phyloP scores from a whole-genome alignment of 2,797 vertebrate genomes.

The Notolepis coatsorum region DNA sequence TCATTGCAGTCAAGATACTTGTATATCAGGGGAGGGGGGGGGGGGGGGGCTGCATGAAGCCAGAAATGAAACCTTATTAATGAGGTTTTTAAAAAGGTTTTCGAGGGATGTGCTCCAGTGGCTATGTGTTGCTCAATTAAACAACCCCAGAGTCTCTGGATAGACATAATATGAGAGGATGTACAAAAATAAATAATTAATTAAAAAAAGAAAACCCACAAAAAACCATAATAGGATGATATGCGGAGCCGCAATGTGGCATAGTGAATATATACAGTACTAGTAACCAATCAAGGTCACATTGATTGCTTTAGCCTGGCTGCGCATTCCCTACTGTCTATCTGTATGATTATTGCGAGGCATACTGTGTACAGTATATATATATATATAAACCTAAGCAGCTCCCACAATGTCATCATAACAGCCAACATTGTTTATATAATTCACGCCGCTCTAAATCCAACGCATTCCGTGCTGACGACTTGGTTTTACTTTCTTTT shows the following conservation, averaged over 20 bases:
- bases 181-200: too few species aligned
- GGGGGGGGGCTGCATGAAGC: conserved; percentile 9
- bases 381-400: too few species aligned
- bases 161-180: background rate
- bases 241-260: background rate
- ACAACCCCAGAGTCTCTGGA: conserved; percentile 27
- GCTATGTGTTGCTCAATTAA: conserved; percentile 42
- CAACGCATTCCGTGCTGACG: too few species aligned
- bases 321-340: background rate
- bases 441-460: too few species aligned
- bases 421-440: too few species aligned
- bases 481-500: too few species aligned
- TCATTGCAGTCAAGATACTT: conserved; percentile 47
- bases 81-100: conserved; percentile 54
- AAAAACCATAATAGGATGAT: too few species aligned
- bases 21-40: too few species aligned
- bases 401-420: too few species aligned
- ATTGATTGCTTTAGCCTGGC: conserved; percentile 10
- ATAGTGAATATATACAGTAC: background rate
- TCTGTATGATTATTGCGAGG: conserved; percentile 10
- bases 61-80: conserved; percentile 42
- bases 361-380: too few species aligned
- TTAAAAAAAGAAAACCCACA: too few species aligned
- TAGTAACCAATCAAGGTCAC: conserved; percentile 6
- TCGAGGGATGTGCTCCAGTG: conserved; percentile 54